These are phyloP conservation scores for Andricus quercusramuli DNA, from an alignment of 2,888 invertebrate genomes.

Conservation along the genomic window DNA sequence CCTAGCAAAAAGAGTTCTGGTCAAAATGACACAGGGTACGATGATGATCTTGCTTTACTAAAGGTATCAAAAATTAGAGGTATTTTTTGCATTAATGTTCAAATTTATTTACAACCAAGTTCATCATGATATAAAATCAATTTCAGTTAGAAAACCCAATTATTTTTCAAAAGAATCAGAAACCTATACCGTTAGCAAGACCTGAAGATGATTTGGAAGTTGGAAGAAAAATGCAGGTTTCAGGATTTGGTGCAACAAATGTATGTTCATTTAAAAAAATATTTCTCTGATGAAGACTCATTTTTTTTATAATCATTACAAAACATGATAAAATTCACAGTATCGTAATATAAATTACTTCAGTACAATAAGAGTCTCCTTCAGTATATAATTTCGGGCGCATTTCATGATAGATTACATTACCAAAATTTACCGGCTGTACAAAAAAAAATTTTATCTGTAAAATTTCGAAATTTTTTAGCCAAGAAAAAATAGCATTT, in stretches of 20 bases:
- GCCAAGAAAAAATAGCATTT: no score
- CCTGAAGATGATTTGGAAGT: slow-evolving; percentile 36
- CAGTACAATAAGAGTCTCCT: no score
- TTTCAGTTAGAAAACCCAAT: slow-evolving; percentile 45
- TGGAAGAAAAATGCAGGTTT: slow-evolving; percentile 48
- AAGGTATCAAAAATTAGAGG: neutral
- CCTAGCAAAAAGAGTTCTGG: neutral
- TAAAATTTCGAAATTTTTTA: no score
- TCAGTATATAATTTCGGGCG: no score
- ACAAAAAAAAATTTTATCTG: no score
- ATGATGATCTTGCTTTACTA: slow-evolving; percentile 18
- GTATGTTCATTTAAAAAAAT: slow-evolving; percentile 13
- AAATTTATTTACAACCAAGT: neutral
- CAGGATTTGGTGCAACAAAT: slow-evolving; percentile 49
- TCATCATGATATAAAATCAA: neutral
- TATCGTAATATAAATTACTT: no score
- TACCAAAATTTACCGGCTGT: no score
- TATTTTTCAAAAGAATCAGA: slow-evolving; percentile 42
- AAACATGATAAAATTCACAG: no score
- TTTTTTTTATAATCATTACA: no score
- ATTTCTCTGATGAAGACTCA: neutral
- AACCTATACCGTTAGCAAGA: slow-evolving; percentile 43
- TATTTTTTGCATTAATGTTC: neutral
- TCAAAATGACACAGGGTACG: neutral
- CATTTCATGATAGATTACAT: no score